Conservation (phyloP, 2,888 invertebrate species). For the Shargacucullia verbasci region DNA sequence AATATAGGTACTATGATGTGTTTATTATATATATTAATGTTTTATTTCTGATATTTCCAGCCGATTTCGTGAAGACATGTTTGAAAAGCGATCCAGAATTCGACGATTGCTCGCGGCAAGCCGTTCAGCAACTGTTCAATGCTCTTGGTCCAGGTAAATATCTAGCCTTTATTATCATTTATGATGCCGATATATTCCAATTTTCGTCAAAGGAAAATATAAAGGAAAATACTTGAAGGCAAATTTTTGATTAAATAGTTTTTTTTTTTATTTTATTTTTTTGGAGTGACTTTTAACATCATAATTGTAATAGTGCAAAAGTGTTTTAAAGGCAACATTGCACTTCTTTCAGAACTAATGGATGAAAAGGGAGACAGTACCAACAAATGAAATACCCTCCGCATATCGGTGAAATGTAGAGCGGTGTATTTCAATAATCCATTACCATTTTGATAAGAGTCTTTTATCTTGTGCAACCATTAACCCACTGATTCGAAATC, state of each 20-base stretch:
- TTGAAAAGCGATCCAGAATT: conserved; percentile 90
- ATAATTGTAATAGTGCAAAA: no score
- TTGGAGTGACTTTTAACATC: no score
- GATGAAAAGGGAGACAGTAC: no score
- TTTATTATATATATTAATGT: conserved; percentile 17
- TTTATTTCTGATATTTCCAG: conserved; percentile 84
- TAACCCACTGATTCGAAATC: conserved; percentile 17
- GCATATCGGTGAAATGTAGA: neutral
- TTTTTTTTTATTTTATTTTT: no score
- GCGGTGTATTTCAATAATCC: conserved; percentile 1
- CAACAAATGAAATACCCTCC: neutral
- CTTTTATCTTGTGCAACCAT: conserved; percentile 32
- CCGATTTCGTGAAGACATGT: conserved; percentile 92
- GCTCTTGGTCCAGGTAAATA: conserved; percentile 87
- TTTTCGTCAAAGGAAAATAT: no score
- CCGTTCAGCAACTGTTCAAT: conserved; percentile 91
- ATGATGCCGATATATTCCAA: no score
- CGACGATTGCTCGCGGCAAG: conserved; percentile 90
- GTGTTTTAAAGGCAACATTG: no score
- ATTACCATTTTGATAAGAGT: conserved; percentile 27
- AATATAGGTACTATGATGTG: neutral
- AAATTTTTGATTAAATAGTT: no score
- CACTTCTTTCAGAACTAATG: no score
- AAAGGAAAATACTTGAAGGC: no score
- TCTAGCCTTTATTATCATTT: neutral